A percentile compares a stretch with the other conserved stretches of the same genome.
Conservation (phyloP, 2,797 vertebrate species). For the Poecilia gillii region DNA sequence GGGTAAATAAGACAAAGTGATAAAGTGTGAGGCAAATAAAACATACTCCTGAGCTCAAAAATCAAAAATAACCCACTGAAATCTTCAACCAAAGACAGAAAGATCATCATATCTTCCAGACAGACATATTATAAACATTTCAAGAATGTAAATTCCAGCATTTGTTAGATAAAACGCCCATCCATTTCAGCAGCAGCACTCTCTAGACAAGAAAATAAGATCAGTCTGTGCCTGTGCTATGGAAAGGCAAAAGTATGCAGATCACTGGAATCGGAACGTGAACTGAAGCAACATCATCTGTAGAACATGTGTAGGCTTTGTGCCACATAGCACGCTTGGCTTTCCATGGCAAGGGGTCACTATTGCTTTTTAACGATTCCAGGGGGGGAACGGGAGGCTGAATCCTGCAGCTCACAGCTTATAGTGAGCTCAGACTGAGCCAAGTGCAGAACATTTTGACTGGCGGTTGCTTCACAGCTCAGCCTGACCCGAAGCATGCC, state of each 20-base stretch:
- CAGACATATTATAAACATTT: neutral
- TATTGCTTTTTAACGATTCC: neutral
- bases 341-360: neutral
- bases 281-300: conserved; percentile 1
- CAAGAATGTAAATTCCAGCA: neutral
- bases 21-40: neutral
- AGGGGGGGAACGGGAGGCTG: neutral
- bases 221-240: conserved; percentile 2
- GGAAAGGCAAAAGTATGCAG: neutral
- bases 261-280: neutral
- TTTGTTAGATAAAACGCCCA: conserved; percentile 1
- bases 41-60: neutral
- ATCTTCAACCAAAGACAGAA: too few species aligned
- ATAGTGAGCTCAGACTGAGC: neutral
- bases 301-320: conserved; percentile 5
- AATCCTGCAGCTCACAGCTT: neutral
- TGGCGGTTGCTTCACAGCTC: neutral
- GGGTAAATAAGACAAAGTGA: neutral
- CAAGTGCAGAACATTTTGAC: neutral
- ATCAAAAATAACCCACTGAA: too few species aligned
- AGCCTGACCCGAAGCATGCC: neutral
- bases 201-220: neutral
- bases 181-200: neutral
- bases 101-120: too few species aligned
- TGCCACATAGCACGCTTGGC: neutral